Base-by-base conservation (phyloP, 2,888 invertebrate species). In the Pseudeuparius sepicola region DNA sequence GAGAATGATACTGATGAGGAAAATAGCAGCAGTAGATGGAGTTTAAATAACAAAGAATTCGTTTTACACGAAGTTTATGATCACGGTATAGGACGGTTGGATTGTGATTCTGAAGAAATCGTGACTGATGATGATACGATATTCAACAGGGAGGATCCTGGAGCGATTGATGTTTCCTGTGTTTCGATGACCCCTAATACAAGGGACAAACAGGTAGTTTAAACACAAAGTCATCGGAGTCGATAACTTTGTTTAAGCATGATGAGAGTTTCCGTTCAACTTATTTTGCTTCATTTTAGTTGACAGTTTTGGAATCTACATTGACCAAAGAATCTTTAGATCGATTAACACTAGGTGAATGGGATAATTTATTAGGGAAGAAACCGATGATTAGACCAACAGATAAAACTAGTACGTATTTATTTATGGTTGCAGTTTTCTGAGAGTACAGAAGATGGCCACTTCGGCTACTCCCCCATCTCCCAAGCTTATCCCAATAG, bases 81-180 rank as follows among this genome's bases (percentile, higher is more conserved):
- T 47, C 69, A 71, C 65, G 77, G 76, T 26, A 68, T 77, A 12
- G 67, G 70, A 13, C 68, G 73, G 62, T 53, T 77, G 30, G 59
- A 57, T 29, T 54, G 54, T 42, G 61, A 60, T 42, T 49, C 53
- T 9, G 55, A 57, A 18, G 48, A 46, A 37, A 39, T 49, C 31
- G 28, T 44, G n/a, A 42, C 44, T 18, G 50, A 48, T 37, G 49
- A 49, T 31, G 52, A 53, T 39, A 47, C 49, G 9, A 53, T 53
- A 39, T 53, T 51, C 34, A 45, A 39, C 28, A 52, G 47, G 34
- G 45, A 41, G 35, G 50, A 47, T 27, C 47, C 46, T 4, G 43
- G 49, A 9, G 49, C 44, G 11, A 46, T 55, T 20, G 51, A 55
- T 39, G 50, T 55, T 5, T 51, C 55, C 14, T 49, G 50, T 40